Evolutionary conservation across 64 coral and sea anemone genomes (phyloP), one percentile per base, ranked within the genome.

Genomic region (Stylophora pistillata): DNA sequence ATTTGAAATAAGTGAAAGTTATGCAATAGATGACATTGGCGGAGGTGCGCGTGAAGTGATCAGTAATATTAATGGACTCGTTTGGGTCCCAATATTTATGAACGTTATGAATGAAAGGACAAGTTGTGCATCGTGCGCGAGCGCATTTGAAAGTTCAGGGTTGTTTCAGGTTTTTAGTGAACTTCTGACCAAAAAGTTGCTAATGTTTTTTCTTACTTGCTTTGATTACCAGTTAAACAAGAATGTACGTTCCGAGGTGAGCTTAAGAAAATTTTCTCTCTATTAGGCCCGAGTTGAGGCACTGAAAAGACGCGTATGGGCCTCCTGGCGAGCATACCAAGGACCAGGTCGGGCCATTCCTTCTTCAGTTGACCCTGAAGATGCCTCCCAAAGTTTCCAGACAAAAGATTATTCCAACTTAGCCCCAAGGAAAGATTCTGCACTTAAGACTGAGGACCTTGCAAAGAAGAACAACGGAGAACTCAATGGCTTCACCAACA

Each of bases 201-300:
- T n/a, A n/a, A n/a, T n/a, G n/a, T n/a, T n/a, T n/a, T n/a, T n/a
- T n/a, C n/a, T n/a, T n/a, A n/a, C n/a, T n/a, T n/a, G n/a, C n/a
- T n/a, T n/a, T n/a, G 56, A 57, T 57, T 7, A 57, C 56, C 6
- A 10, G 56, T 10, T 10, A 57, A 57, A 57, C 56, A 57, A 7
- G 56, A 57, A 10, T 7, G 15, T 57, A 65, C n/a, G n/a, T 23
- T 21, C 25, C 5, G 25, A 17, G 23, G 26, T 27, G 12, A 68
- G 23, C 23, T 9, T 10, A 27, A 68, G 26, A 26, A 68, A 28
- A 26, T 28, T 21, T 28, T 25, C 5, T 28, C 26, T 68, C 64
- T 81, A 20, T 11, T 57, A 81, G 78, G 78, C 78, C 5, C 57
- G 78, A 81, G 28, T 81, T 61, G 78, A 81, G 20, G 78, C 78